These are phyloP conservation scores for Chironomus tentans DNA, from an alignment of 2,888 invertebrate genomes.

Conservation along the genomic window DNA sequence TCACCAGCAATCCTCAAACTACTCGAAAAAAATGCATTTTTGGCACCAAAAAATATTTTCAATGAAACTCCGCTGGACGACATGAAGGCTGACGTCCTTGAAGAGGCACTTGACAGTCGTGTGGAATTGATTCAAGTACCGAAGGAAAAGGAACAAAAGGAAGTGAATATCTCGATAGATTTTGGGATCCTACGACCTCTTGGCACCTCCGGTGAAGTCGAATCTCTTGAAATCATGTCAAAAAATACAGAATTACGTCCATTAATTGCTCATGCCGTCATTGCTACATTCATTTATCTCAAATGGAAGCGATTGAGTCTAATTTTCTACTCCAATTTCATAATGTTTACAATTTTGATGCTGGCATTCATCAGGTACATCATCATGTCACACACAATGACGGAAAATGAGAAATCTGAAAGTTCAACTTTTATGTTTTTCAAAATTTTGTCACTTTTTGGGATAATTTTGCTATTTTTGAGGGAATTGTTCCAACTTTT, in stretches of 20 bases:
- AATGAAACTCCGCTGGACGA: not conserved
- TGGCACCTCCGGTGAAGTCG: constrained; percentile 52
- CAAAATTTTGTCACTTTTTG: not conserved
- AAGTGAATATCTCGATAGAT: not conserved
- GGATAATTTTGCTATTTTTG: constrained; percentile 42
- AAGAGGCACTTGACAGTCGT: not conserved
- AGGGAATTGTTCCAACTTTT: constrained; percentile 59
- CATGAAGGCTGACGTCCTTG: not conserved
- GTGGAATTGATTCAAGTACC: not conserved
- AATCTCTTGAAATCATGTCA: constrained; percentile 63
- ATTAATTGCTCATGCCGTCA: constrained; percentile 66
- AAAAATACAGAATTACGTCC: constrained; percentile 56
- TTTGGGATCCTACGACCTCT: not conserved
- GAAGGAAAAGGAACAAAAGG: not conserved
- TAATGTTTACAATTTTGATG: constrained; percentile 62
- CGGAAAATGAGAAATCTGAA: constrained; percentile 39
- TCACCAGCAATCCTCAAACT: not conserved
- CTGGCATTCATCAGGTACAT: constrained; percentile 59
- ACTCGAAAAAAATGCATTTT: not conserved
- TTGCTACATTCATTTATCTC: constrained; percentile 68
- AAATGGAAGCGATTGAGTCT: constrained; percentile 72
- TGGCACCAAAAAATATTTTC: not conserved
- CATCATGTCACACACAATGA: constrained; percentile 46
- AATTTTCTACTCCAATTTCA: constrained; percentile 62
- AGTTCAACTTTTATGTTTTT: not conserved